phyloP scores from a whole-genome alignment of 2,888 invertebrate species.

The Melanostoma mellinum region DNA sequence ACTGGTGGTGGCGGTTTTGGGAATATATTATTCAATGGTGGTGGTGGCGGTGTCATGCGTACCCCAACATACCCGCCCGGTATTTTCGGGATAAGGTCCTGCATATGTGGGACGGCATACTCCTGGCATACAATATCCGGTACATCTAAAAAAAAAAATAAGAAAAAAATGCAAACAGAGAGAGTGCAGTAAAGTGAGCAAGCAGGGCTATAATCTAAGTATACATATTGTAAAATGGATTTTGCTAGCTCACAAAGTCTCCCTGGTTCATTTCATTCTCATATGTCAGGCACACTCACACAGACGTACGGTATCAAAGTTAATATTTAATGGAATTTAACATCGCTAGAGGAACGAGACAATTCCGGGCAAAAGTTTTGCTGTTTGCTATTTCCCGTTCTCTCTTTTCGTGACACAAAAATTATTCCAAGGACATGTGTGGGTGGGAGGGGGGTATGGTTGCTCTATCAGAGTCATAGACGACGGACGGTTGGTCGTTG shows the following conservation, averaged over 20 bases:
- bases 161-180: slow-evolving; percentile 29
- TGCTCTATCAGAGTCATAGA: too few species aligned
- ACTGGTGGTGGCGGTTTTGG: slow-evolving; percentile 85
- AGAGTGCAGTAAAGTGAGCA: background rate
- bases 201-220: background rate
- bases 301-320: slow-evolving; percentile 39
- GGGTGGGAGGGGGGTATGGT: background rate
- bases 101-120: slow-evolving; percentile 86
- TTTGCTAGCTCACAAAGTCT: slow-evolving; percentile 32
- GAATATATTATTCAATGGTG: slow-evolving; percentile 83
- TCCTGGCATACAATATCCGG: slow-evolving; percentile 85
- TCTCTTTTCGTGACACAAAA: slow-evolving; percentile 55
- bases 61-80: slow-evolving; percentile 76
- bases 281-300: slow-evolving; percentile 10
- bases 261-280: slow-evolving; percentile 23
- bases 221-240: slow-evolving; percentile 35
- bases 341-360: slow-evolving; percentile 23
- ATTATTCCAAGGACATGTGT: slow-evolving; percentile 62
- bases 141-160: slow-evolving; percentile 82
- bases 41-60: slow-evolving; percentile 79
- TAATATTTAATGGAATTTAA: slow-evolving; percentile 68
- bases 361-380: slow-evolving; percentile 48
- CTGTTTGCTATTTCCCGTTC: slow-evolving; percentile 49
- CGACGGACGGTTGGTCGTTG: too few species aligned
- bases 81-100: slow-evolving; percentile 81